A percentile compares a stretch with the other conserved stretches of the same genome.
These are phyloP conservation scores for Oxystoma pomonae DNA, from an alignment of 2,888 invertebrate genomes.

Conservation along the genomic window DNA sequence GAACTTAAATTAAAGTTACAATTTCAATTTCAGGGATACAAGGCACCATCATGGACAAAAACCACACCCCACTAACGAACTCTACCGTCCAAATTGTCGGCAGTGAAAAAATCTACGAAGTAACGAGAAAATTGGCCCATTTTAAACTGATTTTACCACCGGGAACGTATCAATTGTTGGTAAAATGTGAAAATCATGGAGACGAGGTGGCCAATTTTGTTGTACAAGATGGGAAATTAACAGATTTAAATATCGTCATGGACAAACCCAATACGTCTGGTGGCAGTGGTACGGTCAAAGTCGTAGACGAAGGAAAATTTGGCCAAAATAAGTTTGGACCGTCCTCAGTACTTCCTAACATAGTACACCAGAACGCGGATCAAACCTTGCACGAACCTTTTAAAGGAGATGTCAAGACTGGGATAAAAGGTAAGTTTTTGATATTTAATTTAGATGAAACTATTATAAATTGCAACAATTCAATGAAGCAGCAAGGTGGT, in stretches of 20 bases:
- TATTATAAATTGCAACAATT: no score
- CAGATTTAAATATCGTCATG: neutral
- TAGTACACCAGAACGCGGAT: constrained; percentile 19
- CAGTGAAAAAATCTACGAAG: constrained; percentile 54
- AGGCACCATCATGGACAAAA: constrained; percentile 31
- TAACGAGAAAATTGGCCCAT: constrained; percentile 64
- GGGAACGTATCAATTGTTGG: constrained; percentile 60
- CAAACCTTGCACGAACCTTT: constrained; percentile 28
- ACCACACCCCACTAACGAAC: constrained; percentile 62
- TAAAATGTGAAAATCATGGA: constrained; percentile 60
- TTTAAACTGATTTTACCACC: constrained; percentile 69
- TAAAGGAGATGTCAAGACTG: constrained; percentile 27
- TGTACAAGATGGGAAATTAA: constrained; percentile 39
- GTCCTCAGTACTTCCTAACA: neutral
- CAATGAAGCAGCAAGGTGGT: no score
- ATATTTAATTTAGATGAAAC: no score
- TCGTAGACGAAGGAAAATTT: neutral
- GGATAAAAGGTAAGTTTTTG: constrained; percentile 37
- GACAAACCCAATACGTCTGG: neutral
- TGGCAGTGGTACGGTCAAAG: neutral
- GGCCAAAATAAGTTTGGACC: neutral
- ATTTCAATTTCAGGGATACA: constrained; percentile 57
- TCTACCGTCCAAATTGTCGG: constrained; percentile 68
- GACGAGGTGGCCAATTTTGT: constrained; percentile 47
- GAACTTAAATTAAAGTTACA: no score